Evolutionary conservation across 2,113 vertebrate species (phyloP).

Genomic region (Eolophus roseicapilla): DNA sequence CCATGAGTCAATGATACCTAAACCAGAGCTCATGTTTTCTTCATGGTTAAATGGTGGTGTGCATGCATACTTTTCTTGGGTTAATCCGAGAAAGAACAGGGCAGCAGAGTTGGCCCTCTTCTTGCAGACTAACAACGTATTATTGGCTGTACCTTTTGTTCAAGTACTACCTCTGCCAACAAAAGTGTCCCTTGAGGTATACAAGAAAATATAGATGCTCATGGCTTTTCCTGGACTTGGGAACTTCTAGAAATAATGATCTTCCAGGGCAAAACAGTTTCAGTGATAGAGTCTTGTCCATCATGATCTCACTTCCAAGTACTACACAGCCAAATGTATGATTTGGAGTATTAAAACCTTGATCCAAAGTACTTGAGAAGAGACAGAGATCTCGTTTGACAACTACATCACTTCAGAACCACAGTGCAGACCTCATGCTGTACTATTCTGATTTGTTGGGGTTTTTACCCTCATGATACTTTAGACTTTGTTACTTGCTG

Average conservation of each 20-base stretch:
- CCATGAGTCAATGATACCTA: neutral
- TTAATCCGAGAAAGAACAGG: neutral
- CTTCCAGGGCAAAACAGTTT: neutral
- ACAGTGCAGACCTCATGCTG: neutral
- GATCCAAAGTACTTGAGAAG: neutral
- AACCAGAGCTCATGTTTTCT: neutral
- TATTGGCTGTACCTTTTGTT: neutral
- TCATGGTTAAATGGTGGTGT: neutral
- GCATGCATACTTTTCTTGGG: neutral
- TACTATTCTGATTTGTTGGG: neutral
- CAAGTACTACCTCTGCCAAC: neutral
- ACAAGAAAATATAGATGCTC: neutral
- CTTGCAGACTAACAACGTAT: neutral
- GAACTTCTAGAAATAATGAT: neutral
- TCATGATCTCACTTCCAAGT: neutral
- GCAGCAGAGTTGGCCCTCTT: neutral
- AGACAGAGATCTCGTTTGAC: neutral
- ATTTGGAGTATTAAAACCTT: neutral
- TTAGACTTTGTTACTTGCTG: neutral
- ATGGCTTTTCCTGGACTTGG: neutral
- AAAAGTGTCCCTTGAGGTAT: neutral
- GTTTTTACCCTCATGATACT: neutral
- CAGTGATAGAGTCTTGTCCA: neutral
- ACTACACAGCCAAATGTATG: neutral
- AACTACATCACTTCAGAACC: neutral